These are phyloP conservation scores for Malthinus flaveolus DNA, from an alignment of 2,888 invertebrate genomes.

Conservation along the genomic window DNA sequence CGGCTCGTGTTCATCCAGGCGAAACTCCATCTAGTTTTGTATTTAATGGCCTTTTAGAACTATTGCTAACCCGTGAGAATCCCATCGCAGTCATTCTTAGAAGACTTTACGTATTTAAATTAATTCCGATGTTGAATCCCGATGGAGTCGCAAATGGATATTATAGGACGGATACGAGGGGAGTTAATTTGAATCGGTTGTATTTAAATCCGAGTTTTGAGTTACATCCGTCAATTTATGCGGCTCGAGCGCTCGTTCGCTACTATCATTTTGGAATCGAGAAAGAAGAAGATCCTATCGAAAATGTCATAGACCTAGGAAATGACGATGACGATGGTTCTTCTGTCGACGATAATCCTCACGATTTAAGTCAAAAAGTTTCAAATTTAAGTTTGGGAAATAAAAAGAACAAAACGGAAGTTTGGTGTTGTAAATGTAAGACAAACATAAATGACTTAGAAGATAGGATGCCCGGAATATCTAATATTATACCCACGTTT, in stretches of 20 bases:
- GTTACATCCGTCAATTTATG: constrained; percentile 84
- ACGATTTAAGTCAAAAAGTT: constrained; percentile 42
- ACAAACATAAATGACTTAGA: constrained; percentile 54
- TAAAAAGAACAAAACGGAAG: constrained; percentile 42
- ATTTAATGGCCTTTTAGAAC: constrained; percentile 84
- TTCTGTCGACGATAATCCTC: constrained; percentile 35
- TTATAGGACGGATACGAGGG: constrained; percentile 83
- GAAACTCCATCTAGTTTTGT: constrained; percentile 92
- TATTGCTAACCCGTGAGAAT: constrained; percentile 75
- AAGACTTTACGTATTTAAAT: constrained; percentile 81
- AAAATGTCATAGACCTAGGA: constrained; percentile 26
- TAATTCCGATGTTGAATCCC: constrained; percentile 89
- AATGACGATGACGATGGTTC: constrained; percentile 32
- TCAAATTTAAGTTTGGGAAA: constrained; percentile 51
- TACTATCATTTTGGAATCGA: constrained; percentile 73
- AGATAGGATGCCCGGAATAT: constrained; percentile 56
- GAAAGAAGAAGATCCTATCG: constrained; percentile 57
- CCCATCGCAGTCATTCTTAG: constrained; percentile 73
- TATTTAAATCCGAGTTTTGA: constrained; percentile 77
- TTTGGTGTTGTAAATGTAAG: constrained; percentile 61
- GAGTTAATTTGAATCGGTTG: constrained; percentile 85
- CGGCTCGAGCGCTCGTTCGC: constrained; percentile 77
- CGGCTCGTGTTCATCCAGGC: constrained; percentile 89
- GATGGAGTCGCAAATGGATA: constrained; percentile 88
- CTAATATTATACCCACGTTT: constrained; percentile 54